These are phyloP conservation scores for Dinoponera quadriceps DNA, from an alignment of 1,140 invertebrate genomes.

Conservation along the genomic window DNA sequence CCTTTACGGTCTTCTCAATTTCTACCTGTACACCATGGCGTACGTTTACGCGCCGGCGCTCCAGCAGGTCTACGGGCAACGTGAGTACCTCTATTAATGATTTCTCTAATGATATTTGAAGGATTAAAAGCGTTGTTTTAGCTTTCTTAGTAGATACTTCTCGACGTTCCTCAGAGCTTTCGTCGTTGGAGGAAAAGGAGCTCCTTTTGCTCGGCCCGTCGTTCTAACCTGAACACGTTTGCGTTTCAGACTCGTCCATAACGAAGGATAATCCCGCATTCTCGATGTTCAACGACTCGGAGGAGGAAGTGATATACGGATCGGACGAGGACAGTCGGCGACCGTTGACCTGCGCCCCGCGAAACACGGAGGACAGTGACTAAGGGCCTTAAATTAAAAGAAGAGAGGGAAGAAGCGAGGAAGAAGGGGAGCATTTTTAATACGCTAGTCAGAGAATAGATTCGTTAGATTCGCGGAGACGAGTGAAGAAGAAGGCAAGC, in stretches of 20 bases:
- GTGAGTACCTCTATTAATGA: no score
- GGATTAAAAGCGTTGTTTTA: no score
- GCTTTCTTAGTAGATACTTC: neutral
- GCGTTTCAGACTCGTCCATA: slow-evolving; percentile 91
- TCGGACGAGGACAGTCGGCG: slow-evolving; percentile 95
- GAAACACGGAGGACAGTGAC: slow-evolving; percentile 90
- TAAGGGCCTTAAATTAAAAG: slow-evolving; percentile 78
- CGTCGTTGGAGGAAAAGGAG: slow-evolving; percentile 22
- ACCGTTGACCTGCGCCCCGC: slow-evolving; percentile 88
- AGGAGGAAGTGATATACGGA: slow-evolving; percentile 98
- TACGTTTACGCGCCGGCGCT: slow-evolving; percentile 96
- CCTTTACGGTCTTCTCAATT: slow-evolving; percentile 97
- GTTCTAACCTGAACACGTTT: no score
- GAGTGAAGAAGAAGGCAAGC: neutral
- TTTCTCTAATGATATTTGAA: no score
- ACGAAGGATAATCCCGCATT: slow-evolving; percentile 99
- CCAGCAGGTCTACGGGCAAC: slow-evolving; percentile 93
- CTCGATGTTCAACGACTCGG: slow-evolving; percentile 98
- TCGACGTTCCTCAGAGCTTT: slow-evolving; percentile 2
- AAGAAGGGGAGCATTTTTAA: neutral
- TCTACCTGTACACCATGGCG: slow-evolving; percentile 97
- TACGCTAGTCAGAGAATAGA: neutral
- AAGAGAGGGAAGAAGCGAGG: neutral
- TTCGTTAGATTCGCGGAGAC: slow-evolving; percentile 10
- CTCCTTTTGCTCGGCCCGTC: neutral